Percentiles rank a stretch among this genome's conserved stretches.
Evolutionary conservation across 2,113 vertebrate genomes (phyloP).

Genomic region (Notechis scutatus): DNA sequence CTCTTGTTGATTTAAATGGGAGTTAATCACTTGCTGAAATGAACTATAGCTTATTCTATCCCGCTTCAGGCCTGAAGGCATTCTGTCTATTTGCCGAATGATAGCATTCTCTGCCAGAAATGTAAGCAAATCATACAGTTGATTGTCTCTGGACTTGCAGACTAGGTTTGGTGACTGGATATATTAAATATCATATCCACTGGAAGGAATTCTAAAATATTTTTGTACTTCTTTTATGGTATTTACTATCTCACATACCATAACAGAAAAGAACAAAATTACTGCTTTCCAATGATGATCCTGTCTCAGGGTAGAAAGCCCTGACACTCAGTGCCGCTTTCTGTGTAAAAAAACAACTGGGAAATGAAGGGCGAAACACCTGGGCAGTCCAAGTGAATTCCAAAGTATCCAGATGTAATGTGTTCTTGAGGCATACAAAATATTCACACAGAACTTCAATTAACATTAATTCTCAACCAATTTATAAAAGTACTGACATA

Average conservation of each 20-base stretch:
- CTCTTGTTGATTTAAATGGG: not conserved
- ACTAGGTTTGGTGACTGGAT: not conserved
- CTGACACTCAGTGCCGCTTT: not conserved
- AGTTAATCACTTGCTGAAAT: not conserved
- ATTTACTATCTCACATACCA: not conserved
- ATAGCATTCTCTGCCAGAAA: not conserved
- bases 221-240: not conserved
- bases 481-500: not conserved
- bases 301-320: not conserved
- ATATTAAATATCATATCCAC: not conserved
- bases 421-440: not conserved
- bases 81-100: not conserved
- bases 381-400: not conserved
- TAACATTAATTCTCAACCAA: not conserved
- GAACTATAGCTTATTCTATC: not conserved
- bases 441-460: not conserved
- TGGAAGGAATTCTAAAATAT: not conserved
- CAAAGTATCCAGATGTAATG: constrained; percentile 12
- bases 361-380: not conserved
- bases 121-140: not conserved
- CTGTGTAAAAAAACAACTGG: not conserved
- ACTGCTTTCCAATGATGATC: not conserved
- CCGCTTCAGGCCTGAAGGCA: not conserved
- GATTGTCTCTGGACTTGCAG: not conserved
- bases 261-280: not conserved